phyloP scores from a whole-genome alignment of 2,888 invertebrate genomes.

The Temnothorax unifasciatus region DNA sequence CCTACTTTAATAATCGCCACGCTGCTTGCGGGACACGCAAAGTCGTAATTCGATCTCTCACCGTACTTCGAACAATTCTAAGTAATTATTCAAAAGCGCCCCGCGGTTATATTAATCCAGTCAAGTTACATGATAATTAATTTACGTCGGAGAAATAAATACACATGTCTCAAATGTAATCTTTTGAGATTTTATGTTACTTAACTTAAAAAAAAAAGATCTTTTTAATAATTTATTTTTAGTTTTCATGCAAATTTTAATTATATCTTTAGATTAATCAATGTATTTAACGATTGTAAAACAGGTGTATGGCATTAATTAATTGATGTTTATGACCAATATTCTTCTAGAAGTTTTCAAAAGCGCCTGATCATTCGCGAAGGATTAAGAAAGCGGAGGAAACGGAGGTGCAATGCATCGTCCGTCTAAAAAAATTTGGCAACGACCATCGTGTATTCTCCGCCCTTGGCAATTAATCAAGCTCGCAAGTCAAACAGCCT shows the following conservation, averaged over 20 bases:
- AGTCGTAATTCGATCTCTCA: constrained; percentile 61
- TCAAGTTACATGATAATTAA: constrained; percentile 22
- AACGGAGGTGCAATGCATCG: constrained; percentile 32
- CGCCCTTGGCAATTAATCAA: constrained; percentile 56
- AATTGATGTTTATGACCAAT: background rate
- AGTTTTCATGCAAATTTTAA: background rate
- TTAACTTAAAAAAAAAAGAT: background rate
- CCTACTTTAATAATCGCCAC: constrained; percentile 63
- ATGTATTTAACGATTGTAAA: background rate
- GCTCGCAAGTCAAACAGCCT: constrained; percentile 59
- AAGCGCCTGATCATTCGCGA: background rate
- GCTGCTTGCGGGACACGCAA: constrained; percentile 59
- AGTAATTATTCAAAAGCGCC: constrained; percentile 13
- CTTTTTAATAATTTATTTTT: background rate
- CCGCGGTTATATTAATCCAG: background rate
- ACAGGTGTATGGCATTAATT: background rate
- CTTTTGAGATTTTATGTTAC: background rate
- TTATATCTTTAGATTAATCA: background rate
- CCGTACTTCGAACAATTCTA: constrained; percentile 13
- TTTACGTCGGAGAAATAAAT: background rate
- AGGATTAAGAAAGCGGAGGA: constrained; percentile 26
- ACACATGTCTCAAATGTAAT: background rate
- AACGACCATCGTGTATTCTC: constrained; percentile 43
- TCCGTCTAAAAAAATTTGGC: constrained; percentile 63
- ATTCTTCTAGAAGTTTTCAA: background rate